Evolutionary conservation across 2,797 vertebrate genomes (phyloP).

Genomic region (Acipenser ruthenus): DNA sequence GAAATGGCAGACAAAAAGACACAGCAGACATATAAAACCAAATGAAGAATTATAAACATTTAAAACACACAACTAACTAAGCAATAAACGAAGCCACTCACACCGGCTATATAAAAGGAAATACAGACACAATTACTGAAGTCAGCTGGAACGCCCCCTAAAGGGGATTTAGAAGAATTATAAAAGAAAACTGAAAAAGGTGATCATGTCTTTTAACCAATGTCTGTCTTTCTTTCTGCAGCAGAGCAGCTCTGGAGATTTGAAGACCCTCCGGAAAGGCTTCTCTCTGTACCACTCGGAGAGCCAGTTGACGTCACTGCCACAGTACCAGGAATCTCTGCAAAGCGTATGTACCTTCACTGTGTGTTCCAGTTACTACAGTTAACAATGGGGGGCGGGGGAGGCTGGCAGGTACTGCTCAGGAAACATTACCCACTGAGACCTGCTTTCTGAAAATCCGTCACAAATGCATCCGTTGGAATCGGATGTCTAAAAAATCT

Average conservation of each 20-base stretch:
- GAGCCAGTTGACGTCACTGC: constrained; percentile 81
- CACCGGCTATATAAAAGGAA: too few species aligned
- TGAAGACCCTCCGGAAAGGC: constrained; percentile 81
- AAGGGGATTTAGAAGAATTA: background rate
- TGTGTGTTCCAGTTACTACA: background rate
- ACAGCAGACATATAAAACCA: too few species aligned
- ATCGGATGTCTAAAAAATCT: constrained; percentile 15
- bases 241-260: constrained; percentile 77
- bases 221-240: constrained; percentile 21
- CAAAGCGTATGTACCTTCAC: constrained; percentile 70
- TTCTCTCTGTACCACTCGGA: constrained; percentile 87
- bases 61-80: too few species aligned
- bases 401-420: background rate
- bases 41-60: too few species aligned
- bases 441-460: background rate
- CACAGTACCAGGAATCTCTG: constrained; percentile 77
- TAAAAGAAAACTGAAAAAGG: background rate
- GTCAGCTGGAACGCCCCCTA: background rate
- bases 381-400: background rate
- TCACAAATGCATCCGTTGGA: background rate
- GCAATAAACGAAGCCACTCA: too few species aligned
- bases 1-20: too few species aligned
- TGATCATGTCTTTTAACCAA: background rate
- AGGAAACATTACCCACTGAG: constrained; percentile 3
- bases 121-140: background rate